Base-by-base conservation (phyloP, 2,113 vertebrate species). In the Tragulus kanchil region DNA sequence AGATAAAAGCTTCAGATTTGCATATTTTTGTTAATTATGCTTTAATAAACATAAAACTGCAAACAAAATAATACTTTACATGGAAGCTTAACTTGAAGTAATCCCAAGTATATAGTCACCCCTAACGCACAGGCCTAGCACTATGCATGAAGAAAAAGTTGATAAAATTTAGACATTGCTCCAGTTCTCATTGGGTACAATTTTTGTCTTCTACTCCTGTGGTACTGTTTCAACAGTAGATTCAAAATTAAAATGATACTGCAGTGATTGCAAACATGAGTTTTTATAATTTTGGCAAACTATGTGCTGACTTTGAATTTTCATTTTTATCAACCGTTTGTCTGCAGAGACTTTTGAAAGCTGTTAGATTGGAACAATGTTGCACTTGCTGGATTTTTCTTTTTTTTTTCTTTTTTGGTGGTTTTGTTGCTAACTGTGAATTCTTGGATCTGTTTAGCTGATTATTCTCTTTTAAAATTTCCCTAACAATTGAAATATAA, bases 341-440 rank as follows among this genome's bases (percentile, higher is more conserved):
- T 90, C 67, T 93, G 25, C 75, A 77, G 61, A 95, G n/a, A 54
- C 62, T 73, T 91, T 91, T 96, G 42, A 81, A 95, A 95, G 23
- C 62, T 67, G 58, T 79, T 85, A 89, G 54, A 93, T 79, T 79
- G 82, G 50, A 45, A 45, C 25, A 90, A n/a, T 85, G 26, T 54
- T 91, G 52, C 19, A 93, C 71, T 73, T 90, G 87, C 31, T 71
- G 48, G 36, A 36, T 36, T 36, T 36, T 36, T 36, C 36, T 36
- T 36, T 36, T 36, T 36, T 36, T 36, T 36, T 36, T 36, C 3
- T 7, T 59, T 81, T 69, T 48, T 83, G 9, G 42, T 61, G 16
- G 56, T 87, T 16, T 77, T 73, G 21, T n/a, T 86, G 11, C 67
- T 69, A 87, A 92, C 83, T 83, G 17, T 67, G 54, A 92, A 84